Conservation (phyloP, 2,888 invertebrate species). For the Julus scandinavius region DNA sequence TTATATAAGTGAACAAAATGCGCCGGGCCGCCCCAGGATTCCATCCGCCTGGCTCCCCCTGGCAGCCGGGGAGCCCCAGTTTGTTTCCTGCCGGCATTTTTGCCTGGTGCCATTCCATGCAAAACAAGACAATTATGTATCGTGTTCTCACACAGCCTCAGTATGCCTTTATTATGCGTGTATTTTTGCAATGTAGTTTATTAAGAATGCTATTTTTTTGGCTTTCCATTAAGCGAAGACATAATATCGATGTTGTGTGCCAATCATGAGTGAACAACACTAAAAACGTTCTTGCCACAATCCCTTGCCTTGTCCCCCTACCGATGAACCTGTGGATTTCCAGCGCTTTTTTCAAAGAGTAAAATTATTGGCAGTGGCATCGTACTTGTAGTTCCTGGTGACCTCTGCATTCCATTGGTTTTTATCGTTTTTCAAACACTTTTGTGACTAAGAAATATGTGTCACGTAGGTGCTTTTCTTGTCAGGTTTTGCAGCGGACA, state of each 20-base stretch:
- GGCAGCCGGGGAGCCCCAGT: conserved; percentile 17
- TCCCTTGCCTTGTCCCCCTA: not conserved
- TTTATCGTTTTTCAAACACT: not conserved
- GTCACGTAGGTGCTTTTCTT: not conserved
- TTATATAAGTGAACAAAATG: not conserved
- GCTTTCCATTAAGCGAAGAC: conserved; percentile 27
- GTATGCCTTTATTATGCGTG: conserved; percentile 27
- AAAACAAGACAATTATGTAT: not conserved
- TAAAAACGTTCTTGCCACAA: not conserved
- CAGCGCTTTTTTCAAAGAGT: not conserved
- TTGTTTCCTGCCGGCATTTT: not conserved
- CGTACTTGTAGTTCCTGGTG: not conserved
- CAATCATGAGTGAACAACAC: conserved; percentile 21
- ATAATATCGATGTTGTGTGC: conserved; percentile 33
- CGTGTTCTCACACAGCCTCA: conserved; percentile 14
- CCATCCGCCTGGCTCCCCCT: conserved; percentile 6
- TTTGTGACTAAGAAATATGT: no score
- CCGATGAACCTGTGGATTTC: not conserved
- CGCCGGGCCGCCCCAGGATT: conserved; percentile 2
- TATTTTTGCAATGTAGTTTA: conserved; percentile 33
- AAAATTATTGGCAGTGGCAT: not conserved
- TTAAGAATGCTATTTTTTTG: conserved; percentile 33
- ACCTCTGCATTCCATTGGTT: no score
- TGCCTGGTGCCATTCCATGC: conserved; percentile 13
- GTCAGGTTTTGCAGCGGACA: no score